phyloP scores from a whole-genome alignment of 2,888 invertebrate species.

The Mellilla xanthometata region DNA sequence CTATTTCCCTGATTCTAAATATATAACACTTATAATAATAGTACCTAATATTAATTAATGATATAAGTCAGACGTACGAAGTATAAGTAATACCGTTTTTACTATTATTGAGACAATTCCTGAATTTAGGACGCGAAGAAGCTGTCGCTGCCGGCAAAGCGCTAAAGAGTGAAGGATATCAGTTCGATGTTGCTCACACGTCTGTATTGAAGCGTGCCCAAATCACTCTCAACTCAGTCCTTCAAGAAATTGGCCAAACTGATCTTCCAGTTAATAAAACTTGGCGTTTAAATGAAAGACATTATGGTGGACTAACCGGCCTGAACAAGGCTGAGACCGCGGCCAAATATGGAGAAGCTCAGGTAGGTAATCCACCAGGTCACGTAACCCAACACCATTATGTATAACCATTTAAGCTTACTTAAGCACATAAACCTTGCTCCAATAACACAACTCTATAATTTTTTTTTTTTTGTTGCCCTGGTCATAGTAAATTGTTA shows the following conservation, averaged over 20 bases:
- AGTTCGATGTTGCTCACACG: conserved; percentile 91
- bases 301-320: conserved; percentile 93
- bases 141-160: conserved; percentile 88
- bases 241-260: conserved; percentile 86
- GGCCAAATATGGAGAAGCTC: conserved; percentile 91
- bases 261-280: conserved; percentile 86
- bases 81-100: too few relatives aligned
- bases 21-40: too few relatives aligned
- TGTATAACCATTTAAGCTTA: too few relatives aligned
- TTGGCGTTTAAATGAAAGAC: conserved; percentile 94
- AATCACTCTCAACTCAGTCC: conserved; percentile 86
- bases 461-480: too few relatives aligned
- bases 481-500: too few relatives aligned
- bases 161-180: conserved; percentile 85
- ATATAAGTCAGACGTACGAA: too few relatives aligned
- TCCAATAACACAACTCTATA: too few relatives aligned
- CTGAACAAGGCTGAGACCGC: conserved; percentile 93
- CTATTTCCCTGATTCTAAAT: background rate
- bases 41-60: too few relatives aligned
- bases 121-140: conserved; percentile 86
- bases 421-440: too few relatives aligned
- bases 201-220: conserved; percentile 91
- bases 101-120: too few relatives aligned
- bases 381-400: too few relatives aligned
- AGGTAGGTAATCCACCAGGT: conserved; percentile 68